Evolutionary conservation across 2,797 vertebrate genomes (phyloP).

Genomic region (Hippoglossus hippoglossus): DNA sequence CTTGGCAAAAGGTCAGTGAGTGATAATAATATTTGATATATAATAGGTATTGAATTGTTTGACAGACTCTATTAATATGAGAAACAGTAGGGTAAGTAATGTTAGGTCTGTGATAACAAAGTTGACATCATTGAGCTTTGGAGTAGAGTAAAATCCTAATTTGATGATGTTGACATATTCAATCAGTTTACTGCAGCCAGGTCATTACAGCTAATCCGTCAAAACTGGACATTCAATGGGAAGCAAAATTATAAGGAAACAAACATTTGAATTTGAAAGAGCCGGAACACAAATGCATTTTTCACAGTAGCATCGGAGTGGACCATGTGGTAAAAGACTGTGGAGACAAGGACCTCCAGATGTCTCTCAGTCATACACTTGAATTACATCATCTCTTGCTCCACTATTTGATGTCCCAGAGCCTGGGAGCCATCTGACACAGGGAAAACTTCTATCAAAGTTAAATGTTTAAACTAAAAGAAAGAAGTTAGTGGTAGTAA

Average conservation of each 20-base stretch:
- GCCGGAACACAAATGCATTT: background rate
- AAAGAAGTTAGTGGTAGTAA: background rate
- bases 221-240: background rate
- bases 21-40: background rate
- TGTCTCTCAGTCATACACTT: slow-evolving; percentile 1
- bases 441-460: background rate
- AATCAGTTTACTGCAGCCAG: background rate
- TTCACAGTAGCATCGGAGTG: background rate
- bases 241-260: background rate
- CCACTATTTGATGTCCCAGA: background rate
- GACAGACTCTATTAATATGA: background rate
- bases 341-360: background rate
- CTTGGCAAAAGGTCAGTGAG: background rate
- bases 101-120: background rate
- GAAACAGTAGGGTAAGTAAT: background rate
- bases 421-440: background rate
- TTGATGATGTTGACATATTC: background rate
- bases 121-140: background rate
- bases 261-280: background rate
- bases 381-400: slow-evolving; percentile 6
- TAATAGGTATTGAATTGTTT: background rate
- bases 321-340: background rate
- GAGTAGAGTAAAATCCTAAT: background rate
- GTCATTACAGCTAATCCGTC: background rate
- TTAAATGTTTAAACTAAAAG: slow-evolving; percentile 1